These are phyloP conservation scores for Cheilosia pagana DNA, from an alignment of 2,888 invertebrate species.

Conservation along the genomic window DNA sequence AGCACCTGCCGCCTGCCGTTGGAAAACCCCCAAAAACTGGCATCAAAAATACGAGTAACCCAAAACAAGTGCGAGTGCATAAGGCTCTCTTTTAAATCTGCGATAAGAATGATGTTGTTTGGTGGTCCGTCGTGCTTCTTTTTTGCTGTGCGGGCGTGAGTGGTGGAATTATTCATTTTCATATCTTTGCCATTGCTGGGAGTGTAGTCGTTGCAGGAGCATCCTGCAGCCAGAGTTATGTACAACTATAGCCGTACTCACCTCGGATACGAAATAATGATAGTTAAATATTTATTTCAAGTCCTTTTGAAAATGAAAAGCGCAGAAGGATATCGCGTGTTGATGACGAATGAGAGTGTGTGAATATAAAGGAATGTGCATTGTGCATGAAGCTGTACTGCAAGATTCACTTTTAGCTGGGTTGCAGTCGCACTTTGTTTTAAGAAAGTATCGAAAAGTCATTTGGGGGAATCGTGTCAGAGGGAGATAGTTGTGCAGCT, in stretches of 20 bases:
- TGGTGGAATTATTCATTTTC: slow-evolving; percentile 63
- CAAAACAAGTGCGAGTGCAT: slow-evolving; percentile 7
- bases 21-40: neutral
- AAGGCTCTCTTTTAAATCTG: slow-evolving; percentile 4
- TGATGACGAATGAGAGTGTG: slow-evolving; percentile 25
- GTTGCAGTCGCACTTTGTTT: slow-evolving; percentile 52
- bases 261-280: slow-evolving; percentile 55
- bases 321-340: slow-evolving; percentile 47
- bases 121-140: slow-evolving; percentile 13
- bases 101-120: slow-evolving; percentile 29
- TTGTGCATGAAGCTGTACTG: slow-evolving; percentile 14
- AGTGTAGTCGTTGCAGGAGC: slow-evolving; percentile 5
- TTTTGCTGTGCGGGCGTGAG: slow-evolving; percentile 34
- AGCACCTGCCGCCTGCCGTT: neutral
- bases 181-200: slow-evolving; percentile 31
- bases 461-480: slow-evolving; percentile 68
- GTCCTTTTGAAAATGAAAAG: slow-evolving; percentile 63
- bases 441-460: slow-evolving; percentile 66
- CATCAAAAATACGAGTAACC: slow-evolving; percentile 17
- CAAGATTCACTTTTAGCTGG: slow-evolving; percentile 52
- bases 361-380: slow-evolving; percentile 21
- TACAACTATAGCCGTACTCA: slow-evolving; percentile 8
- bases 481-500: slow-evolving; percentile 24
- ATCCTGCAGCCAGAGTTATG: slow-evolving; percentile 14
- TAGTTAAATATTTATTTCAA: slow-evolving; percentile 73